Evolutionary conservation across 2,113 vertebrate species (phyloP).

Genomic region (Jaculus jaculus): DNA sequence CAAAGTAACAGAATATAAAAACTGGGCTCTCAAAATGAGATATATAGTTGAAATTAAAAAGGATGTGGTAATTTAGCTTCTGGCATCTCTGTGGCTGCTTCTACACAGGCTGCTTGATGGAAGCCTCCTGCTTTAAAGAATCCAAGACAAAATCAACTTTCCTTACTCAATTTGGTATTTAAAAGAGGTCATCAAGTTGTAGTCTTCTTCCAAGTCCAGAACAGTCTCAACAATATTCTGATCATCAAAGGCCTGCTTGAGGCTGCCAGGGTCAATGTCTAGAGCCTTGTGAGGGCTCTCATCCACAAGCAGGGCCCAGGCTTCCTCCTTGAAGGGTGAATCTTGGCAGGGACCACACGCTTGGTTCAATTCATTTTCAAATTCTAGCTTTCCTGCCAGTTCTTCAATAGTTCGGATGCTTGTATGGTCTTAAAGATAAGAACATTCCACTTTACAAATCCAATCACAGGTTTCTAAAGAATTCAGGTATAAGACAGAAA

Average conservation of each 20-base stretch:
- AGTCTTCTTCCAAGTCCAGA: slow-evolving; percentile 83
- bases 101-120: not conserved
- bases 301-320: slow-evolving; percentile 64
- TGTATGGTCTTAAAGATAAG: slow-evolving; percentile 77
- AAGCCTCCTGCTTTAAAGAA: not conserved
- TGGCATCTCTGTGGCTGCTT: not conserved
- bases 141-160: not conserved
- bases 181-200: slow-evolving; percentile 73
- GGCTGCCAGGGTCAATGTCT: not conserved
- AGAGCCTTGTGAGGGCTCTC: slow-evolving; percentile 63
- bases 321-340: slow-evolving; percentile 65
- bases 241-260: slow-evolving; percentile 75
- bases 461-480: not conserved
- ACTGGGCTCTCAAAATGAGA: not conserved
- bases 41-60: not conserved
- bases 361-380: slow-evolving; percentile 67
- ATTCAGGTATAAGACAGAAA: slow-evolving; percentile 11
- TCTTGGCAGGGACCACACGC: slow-evolving; percentile 54
- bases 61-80: not conserved
- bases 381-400: slow-evolving; percentile 72
- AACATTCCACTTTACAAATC: slow-evolving; percentile 33
- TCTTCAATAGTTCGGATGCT: slow-evolving; percentile 75
- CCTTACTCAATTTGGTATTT: slow-evolving; percentile 73
- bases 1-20: slow-evolving; percentile 55
- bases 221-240: slow-evolving; percentile 80